A percentile compares a stretch with the other conserved stretches of the same genome.
Evolutionary conservation across 1,140 invertebrate genomes (phyloP).

Genomic region (Lucilia sericata): DNA sequence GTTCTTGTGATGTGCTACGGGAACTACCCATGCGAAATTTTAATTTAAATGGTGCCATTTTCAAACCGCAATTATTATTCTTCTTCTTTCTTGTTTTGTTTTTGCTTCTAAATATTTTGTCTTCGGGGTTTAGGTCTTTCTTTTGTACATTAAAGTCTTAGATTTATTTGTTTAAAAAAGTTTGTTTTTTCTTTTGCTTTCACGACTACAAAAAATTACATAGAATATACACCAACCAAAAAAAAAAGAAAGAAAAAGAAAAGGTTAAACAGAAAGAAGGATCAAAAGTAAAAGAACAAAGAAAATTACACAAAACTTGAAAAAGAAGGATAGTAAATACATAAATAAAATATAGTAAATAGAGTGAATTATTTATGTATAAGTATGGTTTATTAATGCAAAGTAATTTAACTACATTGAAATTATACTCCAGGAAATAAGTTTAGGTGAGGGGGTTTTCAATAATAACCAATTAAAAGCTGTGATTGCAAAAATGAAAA

Average conservation of each 20-base stretch:
- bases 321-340: background rate
- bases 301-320: background rate
- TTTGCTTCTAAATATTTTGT: background rate
- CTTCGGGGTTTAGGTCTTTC: conserved; percentile 18
- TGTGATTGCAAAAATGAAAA: too few species aligned
- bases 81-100: background rate
- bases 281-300: conserved; percentile 8
- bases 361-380: background rate
- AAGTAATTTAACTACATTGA: too few species aligned
- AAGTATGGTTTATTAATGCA: too few species aligned
- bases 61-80: background rate
- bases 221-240: conserved; percentile 33
- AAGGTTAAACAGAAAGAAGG: background rate
- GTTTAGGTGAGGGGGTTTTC: too few species aligned
- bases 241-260: background rate
- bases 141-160: conserved; percentile 38
- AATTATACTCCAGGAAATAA: too few species aligned
- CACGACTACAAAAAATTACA: conserved; percentile 39
- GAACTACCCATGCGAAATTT: conserved; percentile 68
- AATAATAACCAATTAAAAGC: too few species aligned
- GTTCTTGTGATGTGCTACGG: conserved; percentile 66
- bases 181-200: background rate
- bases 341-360: background rate
- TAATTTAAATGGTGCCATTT: conserved; percentile 66
- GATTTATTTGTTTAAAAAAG: background rate